A percentile compares a stretch with the other conserved stretches of the same genome.
These are phyloP conservation scores for Caenorhabditis tropicalis DNA, from an alignment of 1,140 invertebrate species.

Conservation along the genomic window DNA sequence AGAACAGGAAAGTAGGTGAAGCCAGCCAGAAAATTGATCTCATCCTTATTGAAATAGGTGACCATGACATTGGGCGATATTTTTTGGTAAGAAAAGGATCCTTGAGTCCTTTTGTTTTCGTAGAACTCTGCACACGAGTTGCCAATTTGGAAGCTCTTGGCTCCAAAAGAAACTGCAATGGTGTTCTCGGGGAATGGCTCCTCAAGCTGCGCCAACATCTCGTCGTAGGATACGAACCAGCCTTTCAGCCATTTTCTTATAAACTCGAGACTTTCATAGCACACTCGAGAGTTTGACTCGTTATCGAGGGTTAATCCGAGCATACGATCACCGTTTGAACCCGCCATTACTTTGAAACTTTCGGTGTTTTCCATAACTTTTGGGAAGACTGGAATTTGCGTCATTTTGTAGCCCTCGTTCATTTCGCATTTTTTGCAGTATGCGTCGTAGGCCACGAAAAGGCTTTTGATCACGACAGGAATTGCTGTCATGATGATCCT, in stretches of 20 bases:
- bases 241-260: not conserved
- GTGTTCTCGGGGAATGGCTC: not conserved
- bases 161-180: not conserved
- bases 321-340: not conserved
- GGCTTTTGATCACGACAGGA: too few species aligned
- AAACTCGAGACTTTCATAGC: not conserved
- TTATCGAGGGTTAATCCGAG: not conserved
- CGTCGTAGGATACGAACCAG: not conserved
- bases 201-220: not conserved
- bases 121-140: not conserved
- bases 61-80: not conserved
- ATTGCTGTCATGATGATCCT: too few species aligned
- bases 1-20: not conserved
- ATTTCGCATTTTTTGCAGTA: too few species aligned
- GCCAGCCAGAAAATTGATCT: not conserved
- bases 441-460: too few species aligned
- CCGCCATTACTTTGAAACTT: not conserved
- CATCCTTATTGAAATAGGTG: not conserved
- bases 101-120: not conserved
- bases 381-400: too few species aligned
- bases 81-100: not conserved
- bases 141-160: not conserved
- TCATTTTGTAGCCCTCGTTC: too few species aligned
- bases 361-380: not conserved
- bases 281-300: not conserved